Conservation (phyloP, 2,113 vertebrate species). For the Semnopithecus entellus region DNA sequence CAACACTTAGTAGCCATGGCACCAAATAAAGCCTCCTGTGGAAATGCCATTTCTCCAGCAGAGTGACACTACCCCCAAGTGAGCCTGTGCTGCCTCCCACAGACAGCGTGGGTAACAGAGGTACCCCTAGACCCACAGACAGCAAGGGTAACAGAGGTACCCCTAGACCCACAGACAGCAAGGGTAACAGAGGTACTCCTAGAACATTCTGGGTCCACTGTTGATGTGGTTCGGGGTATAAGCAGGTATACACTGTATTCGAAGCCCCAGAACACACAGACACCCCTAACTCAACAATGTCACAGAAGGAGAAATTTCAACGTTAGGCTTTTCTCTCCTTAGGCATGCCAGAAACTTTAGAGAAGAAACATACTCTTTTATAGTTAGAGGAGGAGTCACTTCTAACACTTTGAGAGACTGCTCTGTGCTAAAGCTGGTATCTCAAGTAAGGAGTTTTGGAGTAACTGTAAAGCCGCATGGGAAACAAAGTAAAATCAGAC, state of each 20-base stretch:
- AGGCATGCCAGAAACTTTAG: neutral
- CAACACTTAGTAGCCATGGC: rapidly evolving
- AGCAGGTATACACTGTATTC: rapidly evolving
- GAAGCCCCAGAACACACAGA: neutral
- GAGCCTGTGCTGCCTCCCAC: too few relatives aligned
- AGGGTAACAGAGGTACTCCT: rapidly evolving
- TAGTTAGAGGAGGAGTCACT: neutral
- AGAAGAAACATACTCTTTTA: neutral
- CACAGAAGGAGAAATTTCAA: neutral
- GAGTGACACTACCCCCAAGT: neutral
- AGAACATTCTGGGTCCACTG: too few relatives aligned
- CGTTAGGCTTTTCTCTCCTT: neutral
- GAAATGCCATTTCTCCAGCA: rapidly evolving
- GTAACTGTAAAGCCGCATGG: neutral
- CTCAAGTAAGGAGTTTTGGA: neutral
- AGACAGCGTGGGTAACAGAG: rapidly evolving
- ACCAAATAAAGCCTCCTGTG: neutral
- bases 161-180: too few relatives aligned
- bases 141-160: rapidly evolving
- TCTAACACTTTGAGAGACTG: neutral
- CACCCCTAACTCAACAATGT: neutral
- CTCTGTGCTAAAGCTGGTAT: neutral
- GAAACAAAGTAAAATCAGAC: neutral
- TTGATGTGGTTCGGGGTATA: neutral
- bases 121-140: too few relatives aligned